Percentiles rank a stretch among this genome's conserved stretches.
These are phyloP conservation scores for Elegia similella DNA, from an alignment of 2,888 invertebrate species.

Conservation along the genomic window DNA sequence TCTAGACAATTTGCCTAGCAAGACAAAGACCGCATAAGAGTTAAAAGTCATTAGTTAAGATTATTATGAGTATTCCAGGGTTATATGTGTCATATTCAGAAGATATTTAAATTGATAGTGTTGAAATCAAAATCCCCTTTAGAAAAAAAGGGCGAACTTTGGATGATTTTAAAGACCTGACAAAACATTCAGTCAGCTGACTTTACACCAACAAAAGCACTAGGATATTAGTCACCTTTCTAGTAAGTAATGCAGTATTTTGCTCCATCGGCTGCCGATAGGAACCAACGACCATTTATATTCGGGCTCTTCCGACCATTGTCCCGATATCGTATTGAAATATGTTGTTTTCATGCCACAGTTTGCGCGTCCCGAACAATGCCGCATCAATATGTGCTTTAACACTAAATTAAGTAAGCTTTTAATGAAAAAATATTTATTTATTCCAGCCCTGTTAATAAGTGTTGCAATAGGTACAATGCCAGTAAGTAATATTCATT, in stretches of 20 bases:
- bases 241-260: slow-evolving; percentile 40
- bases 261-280: slow-evolving; percentile 62
- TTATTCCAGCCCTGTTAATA: slow-evolving; percentile 22
- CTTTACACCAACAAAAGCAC: slow-evolving; percentile 23
- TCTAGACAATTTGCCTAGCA: too few species aligned
- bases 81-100: background rate
- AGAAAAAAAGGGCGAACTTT: background rate
- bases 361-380: slow-evolving; percentile 43
- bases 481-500: too few species aligned
- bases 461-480: background rate
- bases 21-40: too few species aligned
- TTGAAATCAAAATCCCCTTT: background rate
- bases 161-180: background rate
- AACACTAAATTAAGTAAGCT: background rate
- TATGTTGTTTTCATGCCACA: slow-evolving; percentile 65
- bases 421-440: background rate
- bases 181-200: slow-evolving; percentile 1
- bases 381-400: slow-evolving; percentile 13
- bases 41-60: too few species aligned
- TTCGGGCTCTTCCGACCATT: slow-evolving; percentile 75
- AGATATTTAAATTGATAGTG: background rate
- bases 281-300: slow-evolving; percentile 73
- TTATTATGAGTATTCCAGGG: too few species aligned
- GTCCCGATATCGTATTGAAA: slow-evolving; percentile 78
- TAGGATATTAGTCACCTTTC: slow-evolving; percentile 25